Evolutionary conservation across 1,140 invertebrate genomes (phyloP), one percentile per base, ranked within the genome.

Genomic region (Catajapyx aquilonaris): DNA sequence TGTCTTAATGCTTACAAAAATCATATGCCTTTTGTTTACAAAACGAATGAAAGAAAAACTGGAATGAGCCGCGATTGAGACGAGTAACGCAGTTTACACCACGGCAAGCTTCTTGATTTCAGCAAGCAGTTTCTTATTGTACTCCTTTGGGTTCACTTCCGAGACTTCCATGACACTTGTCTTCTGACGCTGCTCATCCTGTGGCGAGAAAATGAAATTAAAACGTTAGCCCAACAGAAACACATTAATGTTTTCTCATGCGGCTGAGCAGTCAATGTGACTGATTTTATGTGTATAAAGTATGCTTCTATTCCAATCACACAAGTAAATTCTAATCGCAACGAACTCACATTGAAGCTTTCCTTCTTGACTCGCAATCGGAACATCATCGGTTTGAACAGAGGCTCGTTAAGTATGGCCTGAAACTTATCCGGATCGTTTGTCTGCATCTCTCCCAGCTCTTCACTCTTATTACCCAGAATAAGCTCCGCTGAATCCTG

Each of bases 341-440:
- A 34, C 15, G 45, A 44, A 59, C 70, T 66, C 59, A 79, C 86
- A 57, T 85, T 91, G 49, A 79, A 97, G 13, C 68, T 77, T 56
- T 97, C 91, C 53, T 81, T 68, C 56, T 86, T 91, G 13, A 76
- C 71, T 41, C 84, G 61, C 31, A 94, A 59, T 52, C 76, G 81
- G 48, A 93, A 81, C 9, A 77, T 61, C 45, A 71, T 88, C 0
- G 69, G 65, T 48, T 75, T 76, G 52, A 94, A 93, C 43, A 72
- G n/a, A n/a, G 34, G 31, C 35, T 32, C 38, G 17, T 3, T 19
- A 22, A 16, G 20, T 15, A 18, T 4, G 32, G 19, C 57, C 16
- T 62, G 48, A 42, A 65, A 71, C 2, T 54, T 60, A 11, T 65
- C 56, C 11, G 65, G 59, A 50, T 80, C 65, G 32, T 66, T 66